Base-by-base conservation (phyloP, 2,797 vertebrate genomes). In the Gymnopithys bicolor region DNA sequence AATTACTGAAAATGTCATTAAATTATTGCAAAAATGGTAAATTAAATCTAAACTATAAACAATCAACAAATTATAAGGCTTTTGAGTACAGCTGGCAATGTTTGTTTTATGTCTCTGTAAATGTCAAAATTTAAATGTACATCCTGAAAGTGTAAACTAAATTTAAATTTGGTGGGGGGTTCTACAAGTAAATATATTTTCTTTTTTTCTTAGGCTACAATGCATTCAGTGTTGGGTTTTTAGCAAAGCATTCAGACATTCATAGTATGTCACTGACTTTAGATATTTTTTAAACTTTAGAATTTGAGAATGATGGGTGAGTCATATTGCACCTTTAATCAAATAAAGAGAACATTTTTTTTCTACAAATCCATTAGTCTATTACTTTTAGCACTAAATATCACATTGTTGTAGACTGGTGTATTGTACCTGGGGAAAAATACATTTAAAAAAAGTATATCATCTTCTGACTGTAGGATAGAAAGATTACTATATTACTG, bases 1-100 rank as follows among this genome's bases (percentile, higher is more conserved):
- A 93, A 94, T 94, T 95, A 94, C 73, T 19, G 79, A 84, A 95
- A 95, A 80, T 48, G 58, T 91, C 74, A 87, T 85, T 92, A 93
- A 91, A 92, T 83, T 80, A 67, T 83, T 89, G 53, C 41, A 68
- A 84, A 92, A 94, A 77, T 39, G 46, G 41, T 66, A 95, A 89
- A 95, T 89, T 90, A 91, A 89, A 85, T 74, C 64, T 89, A 64
- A 92, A 76, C 33, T 77, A 24, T 32, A 93, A 93, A 90, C 41
- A 43, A 91, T 85, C 41, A 92, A 87, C 66, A 96, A 71, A 94
- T 89, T 91, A 92, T 62, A 89, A 83, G 21, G 28, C 22, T 17
- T 83, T 74, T 93, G 49, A 84, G n/a, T 94, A 75, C 62, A 60
- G 24, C 39, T 85, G 45, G 11, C 30, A 70, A 22, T 68, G 25